phyloP scores from a whole-genome alignment of 64 coral and sea anemone species.

The Acropora yongei region DNA sequence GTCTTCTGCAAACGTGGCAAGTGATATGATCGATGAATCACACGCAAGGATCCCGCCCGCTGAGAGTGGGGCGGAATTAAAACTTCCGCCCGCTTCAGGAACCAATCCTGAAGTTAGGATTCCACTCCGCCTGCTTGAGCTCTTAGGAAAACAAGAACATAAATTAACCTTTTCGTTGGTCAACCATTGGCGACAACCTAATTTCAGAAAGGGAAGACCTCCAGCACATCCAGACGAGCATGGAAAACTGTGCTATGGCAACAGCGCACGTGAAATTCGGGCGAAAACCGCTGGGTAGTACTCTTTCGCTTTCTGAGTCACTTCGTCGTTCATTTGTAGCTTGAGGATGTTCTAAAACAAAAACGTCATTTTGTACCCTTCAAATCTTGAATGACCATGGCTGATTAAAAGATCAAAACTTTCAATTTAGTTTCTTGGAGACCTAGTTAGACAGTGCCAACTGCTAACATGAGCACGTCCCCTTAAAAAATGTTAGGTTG shows the following conservation, averaged over 20 bases:
- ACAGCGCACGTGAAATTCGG: constrained; percentile 32
- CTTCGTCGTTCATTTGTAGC: background rate
- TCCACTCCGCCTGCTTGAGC: too few species aligned
- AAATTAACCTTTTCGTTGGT: constrained; percentile 19
- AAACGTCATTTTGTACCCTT: background rate
- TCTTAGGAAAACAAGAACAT: background rate
- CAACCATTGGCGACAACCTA: background rate
- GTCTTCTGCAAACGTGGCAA: too few species aligned
- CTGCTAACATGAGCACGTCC: too few species aligned
- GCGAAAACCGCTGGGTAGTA: background rate
- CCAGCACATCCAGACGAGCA: constrained; percentile 28
- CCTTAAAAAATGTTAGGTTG: too few species aligned
- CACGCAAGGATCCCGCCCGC: too few species aligned
- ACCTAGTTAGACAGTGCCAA: too few species aligned
- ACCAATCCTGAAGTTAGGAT: too few species aligned
- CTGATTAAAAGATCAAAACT: too few species aligned
- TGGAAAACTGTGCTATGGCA: background rate
- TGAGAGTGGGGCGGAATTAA: too few species aligned
- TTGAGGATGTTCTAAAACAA: background rate
- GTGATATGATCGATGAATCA: too few species aligned
- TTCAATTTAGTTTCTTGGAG: too few species aligned
- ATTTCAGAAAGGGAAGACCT: constrained; percentile 7
- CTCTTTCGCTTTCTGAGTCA: background rate
- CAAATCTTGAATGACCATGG: background rate
- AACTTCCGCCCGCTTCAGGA: too few species aligned